Percentiles rank a stretch among this genome's conserved stretches.
Conservation (phyloP, 2,113 vertebrate species). For the Salminus brasiliensis region DNA sequence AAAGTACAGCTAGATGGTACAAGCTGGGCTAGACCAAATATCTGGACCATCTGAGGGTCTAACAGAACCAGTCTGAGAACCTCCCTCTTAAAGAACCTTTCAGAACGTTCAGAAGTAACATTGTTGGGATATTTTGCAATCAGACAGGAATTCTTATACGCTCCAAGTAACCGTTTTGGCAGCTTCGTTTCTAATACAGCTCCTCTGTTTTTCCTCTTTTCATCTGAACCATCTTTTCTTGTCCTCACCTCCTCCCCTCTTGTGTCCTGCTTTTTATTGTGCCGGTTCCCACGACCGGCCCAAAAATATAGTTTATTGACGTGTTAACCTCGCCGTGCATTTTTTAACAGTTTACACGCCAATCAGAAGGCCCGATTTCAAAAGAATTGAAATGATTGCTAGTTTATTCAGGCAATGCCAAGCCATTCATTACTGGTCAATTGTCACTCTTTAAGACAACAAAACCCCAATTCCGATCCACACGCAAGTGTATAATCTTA, state of each 20-base stretch:
- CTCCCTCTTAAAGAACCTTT: too few species aligned
- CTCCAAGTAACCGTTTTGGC: too few species aligned
- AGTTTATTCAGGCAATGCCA: slow-evolving; percentile 30
- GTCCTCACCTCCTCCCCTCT: not conserved
- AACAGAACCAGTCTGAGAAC: too few species aligned
- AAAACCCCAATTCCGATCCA: slow-evolving; percentile 27
- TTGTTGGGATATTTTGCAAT: too few species aligned
- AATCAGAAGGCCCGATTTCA: slow-evolving; percentile 30
- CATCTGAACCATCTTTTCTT: not conserved
- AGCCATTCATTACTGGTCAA: slow-evolving; percentile 46
- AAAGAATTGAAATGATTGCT: slow-evolving; percentile 10
- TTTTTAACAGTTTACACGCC: slow-evolving; percentile 25
- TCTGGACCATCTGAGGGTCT: too few species aligned
- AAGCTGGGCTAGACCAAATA: too few species aligned
- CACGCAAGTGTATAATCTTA: slow-evolving; percentile 40
- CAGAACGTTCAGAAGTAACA: too few species aligned
- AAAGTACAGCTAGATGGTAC: too few species aligned
- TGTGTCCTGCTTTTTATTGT: not conserved
- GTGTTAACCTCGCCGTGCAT: not conserved
- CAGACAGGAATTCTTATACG: too few species aligned
- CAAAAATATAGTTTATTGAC: slow-evolving; percentile 7
- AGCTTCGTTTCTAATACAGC: too few species aligned
- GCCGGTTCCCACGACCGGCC: not conserved
- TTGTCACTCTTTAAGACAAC: slow-evolving; percentile 49
- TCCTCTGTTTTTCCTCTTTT: not conserved